phyloP scores from a whole-genome alignment of 2,888 invertebrate species.

The Hydrotaea cyrtoneurina region DNA sequence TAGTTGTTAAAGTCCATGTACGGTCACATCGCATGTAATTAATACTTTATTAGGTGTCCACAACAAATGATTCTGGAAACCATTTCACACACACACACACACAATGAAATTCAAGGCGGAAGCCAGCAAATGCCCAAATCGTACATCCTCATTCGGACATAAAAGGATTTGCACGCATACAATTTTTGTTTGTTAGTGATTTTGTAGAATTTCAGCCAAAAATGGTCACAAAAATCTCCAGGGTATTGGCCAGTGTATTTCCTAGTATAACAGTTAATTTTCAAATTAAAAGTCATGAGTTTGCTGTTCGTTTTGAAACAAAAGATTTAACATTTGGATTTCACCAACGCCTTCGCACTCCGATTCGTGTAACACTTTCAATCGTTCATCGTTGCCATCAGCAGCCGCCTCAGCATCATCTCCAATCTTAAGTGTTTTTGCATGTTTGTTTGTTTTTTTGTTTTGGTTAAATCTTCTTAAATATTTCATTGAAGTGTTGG shows the following conservation, averaged over 20 bases:
- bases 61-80: background rate
- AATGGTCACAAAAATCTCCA: conserved; percentile 9
- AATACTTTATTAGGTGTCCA: conserved; percentile 33
- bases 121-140: conserved; percentile 37
- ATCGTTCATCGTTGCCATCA: conserved; percentile 11
- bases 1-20: conserved; percentile 50
- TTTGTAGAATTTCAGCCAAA: conserved; percentile 11
- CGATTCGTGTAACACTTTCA: conserved; percentile 25
- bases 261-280: conserved; percentile 17
- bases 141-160: conserved; percentile 9
- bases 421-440: conserved; percentile 21
- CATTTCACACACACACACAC: no score
- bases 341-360: background rate
- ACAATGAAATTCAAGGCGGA: conserved; percentile 47
- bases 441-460: background rate
- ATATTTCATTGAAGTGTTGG: conserved; percentile 12
- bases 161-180: conserved; percentile 36
- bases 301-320: background rate
- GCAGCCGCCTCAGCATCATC: background rate
- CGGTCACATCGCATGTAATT: conserved; percentile 50
- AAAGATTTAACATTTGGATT: background rate
- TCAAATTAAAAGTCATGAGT: conserved; percentile 22
- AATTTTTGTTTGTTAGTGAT: background rate
- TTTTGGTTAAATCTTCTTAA: conserved; percentile 49
- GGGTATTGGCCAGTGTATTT: conserved; percentile 24